These are phyloP conservation scores for Pantelozetes paolii DNA, from an alignment of 2,888 invertebrate genomes.

Conservation along the genomic window DNA sequence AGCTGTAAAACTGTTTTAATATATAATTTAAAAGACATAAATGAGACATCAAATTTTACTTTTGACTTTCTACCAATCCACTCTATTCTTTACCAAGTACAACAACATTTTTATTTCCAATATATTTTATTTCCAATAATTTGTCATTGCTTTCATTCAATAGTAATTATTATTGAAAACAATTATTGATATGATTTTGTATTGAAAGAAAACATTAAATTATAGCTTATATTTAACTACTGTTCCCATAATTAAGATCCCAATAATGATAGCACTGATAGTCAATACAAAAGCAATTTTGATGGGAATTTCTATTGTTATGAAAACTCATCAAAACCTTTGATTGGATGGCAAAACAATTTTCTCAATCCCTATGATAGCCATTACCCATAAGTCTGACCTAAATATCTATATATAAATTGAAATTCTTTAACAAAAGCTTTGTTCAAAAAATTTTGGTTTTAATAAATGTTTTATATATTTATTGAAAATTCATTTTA, in stretches of 20 bases:
- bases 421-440: conserved; percentile 4
- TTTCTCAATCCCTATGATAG: conserved; percentile 8
- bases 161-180: neutral
- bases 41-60: too few relatives aligned
- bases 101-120: too few relatives aligned
- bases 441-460: neutral
- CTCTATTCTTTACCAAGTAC: too few relatives aligned
- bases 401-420: conserved; percentile 25
- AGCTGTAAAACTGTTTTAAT: too few relatives aligned
- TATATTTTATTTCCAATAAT: too few relatives aligned
- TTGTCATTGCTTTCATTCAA: too few relatives aligned
- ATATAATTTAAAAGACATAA: too few relatives aligned
- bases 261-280: conserved; percentile 6
- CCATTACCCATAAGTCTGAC: conserved; percentile 4
- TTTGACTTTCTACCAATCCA: too few relatives aligned
- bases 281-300: conserved; percentile 11
- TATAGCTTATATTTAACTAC: neutral
- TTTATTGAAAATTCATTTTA: too few relatives aligned
- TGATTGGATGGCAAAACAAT: conserved; percentile 18
- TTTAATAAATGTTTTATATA: too few relatives aligned
- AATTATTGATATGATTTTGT: neutral
- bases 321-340: neutral
- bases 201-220: neutral
- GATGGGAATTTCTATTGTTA: neutral
- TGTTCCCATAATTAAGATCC: conserved; percentile 11